Conservation (phyloP, 2,888 invertebrate species). For the Serrognathus titanus region DNA sequence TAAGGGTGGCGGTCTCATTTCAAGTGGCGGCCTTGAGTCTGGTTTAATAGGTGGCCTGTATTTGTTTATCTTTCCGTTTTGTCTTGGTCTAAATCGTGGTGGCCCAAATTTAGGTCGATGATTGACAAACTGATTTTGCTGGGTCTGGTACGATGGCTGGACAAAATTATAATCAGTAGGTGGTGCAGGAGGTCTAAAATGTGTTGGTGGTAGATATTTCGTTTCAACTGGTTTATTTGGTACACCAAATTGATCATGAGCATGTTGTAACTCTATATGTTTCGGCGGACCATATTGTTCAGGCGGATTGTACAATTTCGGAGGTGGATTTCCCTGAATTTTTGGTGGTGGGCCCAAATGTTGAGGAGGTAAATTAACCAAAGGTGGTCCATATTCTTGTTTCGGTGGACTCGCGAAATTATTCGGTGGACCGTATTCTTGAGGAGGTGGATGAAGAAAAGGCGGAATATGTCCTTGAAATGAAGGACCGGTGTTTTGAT, state of each 20-base stretch:
- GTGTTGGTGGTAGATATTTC: no score
- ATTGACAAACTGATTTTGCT: background rate
- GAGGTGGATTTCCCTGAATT: slow-evolving; percentile 2
- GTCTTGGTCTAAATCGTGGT: slow-evolving; percentile 16
- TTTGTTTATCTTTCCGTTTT: slow-evolving; percentile 16
- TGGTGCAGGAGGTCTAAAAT: no score
- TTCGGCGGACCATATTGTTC: slow-evolving; percentile 21
- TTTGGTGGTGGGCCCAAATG: slow-evolving; percentile 20
- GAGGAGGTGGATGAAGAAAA: background rate
- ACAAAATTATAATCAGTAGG: no score
- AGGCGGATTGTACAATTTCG: slow-evolving; percentile 14
- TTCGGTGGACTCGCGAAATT: background rate
- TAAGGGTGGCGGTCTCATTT: slow-evolving; percentile 25
- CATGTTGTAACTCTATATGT: background rate
- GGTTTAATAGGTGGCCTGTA: slow-evolving; percentile 21
- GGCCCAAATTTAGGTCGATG: slow-evolving; percentile 15
- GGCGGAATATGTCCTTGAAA: background rate
- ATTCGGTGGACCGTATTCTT: slow-evolving; percentile 7
- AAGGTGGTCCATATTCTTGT: slow-evolving; percentile 2
- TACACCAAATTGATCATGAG: no score
- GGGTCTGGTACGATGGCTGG: no score
- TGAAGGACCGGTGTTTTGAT: slow-evolving; percentile 10
- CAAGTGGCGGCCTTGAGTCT: background rate
- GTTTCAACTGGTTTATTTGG: no score
- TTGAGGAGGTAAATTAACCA: slow-evolving; percentile 12